Evolutionary conservation across 2,888 invertebrate species (phyloP).

Genomic region (Leptopilina myrica): DNA sequence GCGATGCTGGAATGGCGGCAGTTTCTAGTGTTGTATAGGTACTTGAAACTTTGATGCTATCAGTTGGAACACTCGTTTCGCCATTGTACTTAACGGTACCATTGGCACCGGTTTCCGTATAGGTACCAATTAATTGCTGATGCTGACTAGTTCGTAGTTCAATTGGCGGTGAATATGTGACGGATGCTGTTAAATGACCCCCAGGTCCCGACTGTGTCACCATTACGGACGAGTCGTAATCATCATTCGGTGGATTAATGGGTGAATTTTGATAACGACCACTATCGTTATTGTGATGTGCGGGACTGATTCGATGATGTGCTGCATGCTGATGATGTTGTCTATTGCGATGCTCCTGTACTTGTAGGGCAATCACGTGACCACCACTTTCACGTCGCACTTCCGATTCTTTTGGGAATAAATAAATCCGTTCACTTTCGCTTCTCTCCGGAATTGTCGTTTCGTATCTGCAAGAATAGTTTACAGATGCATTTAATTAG

Average conservation of each 20-base stretch:
- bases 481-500: no score
- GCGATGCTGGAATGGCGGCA: constrained; percentile 79
- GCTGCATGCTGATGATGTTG: constrained; percentile 57
- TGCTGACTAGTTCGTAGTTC: constrained; percentile 69
- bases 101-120: constrained; percentile 62
- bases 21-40: constrained; percentile 83
- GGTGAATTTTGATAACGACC: constrained; percentile 61
- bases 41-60: constrained; percentile 68
- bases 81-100: constrained; percentile 74
- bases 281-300: constrained; percentile 59
- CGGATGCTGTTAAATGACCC: constrained; percentile 71
- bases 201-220: constrained; percentile 77
- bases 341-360: constrained; percentile 60
- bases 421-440: constrained; percentile 66
- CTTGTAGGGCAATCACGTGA: constrained; percentile 59
- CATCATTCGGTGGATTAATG: constrained; percentile 58
- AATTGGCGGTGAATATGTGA: constrained; percentile 76
- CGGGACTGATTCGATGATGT: constrained; percentile 68
- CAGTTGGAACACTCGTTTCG: constrained; percentile 70
- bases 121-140: constrained; percentile 64
- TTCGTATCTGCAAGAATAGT: constrained; percentile 63
- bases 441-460: constrained; percentile 67
- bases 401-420: constrained; percentile 66
- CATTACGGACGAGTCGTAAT: constrained; percentile 67
- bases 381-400: constrained; percentile 61